phyloP scores from a whole-genome alignment of 1,140 invertebrate genomes.

The Sweltsa coloradensis region DNA sequence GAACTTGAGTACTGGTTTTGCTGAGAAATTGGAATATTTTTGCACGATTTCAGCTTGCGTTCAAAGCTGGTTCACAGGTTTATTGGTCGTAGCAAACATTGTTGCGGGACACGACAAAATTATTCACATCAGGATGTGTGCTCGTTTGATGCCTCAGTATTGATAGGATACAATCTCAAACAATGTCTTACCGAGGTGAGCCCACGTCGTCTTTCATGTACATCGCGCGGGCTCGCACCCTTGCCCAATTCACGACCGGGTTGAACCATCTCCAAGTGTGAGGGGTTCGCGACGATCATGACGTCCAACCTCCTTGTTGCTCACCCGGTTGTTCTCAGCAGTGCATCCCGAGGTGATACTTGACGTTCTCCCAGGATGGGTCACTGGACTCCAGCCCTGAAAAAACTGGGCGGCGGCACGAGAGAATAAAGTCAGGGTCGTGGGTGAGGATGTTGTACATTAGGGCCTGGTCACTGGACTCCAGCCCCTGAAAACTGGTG shows the following conservation, averaged over 20 bases:
- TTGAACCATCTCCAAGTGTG: conserved; percentile 82
- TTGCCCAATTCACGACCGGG: conserved; percentile 71
- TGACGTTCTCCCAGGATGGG: conserved; percentile 86
- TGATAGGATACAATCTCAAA: background rate
- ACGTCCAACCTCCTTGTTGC: conserved; percentile 71
- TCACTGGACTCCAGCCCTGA: conserved; percentile 61
- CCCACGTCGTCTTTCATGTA: conserved; percentile 63
- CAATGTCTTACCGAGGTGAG: conserved; percentile 39
- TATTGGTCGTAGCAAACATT: too few species aligned
- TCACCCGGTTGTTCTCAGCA: conserved; percentile 62
- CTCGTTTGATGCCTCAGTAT: background rate
- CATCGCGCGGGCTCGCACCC: conserved; percentile 74
- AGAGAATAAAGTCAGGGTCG: too few species aligned
- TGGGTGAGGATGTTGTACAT: too few species aligned
- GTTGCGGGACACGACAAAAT: too few species aligned
- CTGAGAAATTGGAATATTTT: background rate
- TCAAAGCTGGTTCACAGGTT: background rate
- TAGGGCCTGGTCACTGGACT: too few species aligned
- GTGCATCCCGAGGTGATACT: conserved; percentile 84
- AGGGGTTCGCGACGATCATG: conserved; percentile 79
- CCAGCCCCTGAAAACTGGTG: too few species aligned
- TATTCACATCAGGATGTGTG: too few species aligned
- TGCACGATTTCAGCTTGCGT: background rate
- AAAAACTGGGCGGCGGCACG: conserved; percentile 80
- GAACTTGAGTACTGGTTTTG: too few species aligned